A percentile compares a stretch with the other conserved stretches of the same genome.
Conservation (phyloP, 1,140 invertebrate genomes). For the Tetragonula clypearis region DNA sequence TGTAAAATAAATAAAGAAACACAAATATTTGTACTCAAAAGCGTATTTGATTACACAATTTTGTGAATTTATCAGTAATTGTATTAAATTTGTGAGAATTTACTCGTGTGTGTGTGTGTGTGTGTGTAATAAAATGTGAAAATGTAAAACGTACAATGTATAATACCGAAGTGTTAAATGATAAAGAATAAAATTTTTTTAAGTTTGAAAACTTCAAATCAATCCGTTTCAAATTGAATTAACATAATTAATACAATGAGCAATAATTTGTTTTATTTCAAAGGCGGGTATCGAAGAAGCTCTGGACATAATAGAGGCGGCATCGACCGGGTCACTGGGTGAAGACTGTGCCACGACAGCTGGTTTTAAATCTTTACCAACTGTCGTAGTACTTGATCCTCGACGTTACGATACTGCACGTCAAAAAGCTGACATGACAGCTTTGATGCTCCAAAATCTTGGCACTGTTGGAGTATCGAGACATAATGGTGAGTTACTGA, state of each 20-base stretch:
- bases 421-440: constrained; percentile 88
- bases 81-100: neutral
- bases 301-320: constrained; percentile 87
- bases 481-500: constrained; percentile 55
- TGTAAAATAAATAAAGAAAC: neutral
- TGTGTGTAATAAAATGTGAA: neutral
- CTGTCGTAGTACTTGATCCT: constrained; percentile 83
- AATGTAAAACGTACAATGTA: neutral
- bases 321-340: constrained; percentile 86
- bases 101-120: neutral
- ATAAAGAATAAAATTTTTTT: neutral
- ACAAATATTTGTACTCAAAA: neutral
- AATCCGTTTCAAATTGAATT: neutral
- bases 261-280: neutral
- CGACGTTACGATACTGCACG: constrained; percentile 86
- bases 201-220: neutral
- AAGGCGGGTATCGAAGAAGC: constrained; percentile 84
- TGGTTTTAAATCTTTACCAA: constrained; percentile 85
- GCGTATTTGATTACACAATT: too few relatives aligned
- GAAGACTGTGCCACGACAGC: constrained; percentile 87
- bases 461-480: constrained; percentile 81
- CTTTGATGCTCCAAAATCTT: constrained; percentile 87
- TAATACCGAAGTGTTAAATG: neutral
- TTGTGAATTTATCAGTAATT: neutral
- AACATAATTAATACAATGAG: neutral